Conservation (phyloP, 2,888 invertebrate genomes). For the Plebejus argus region DNA sequence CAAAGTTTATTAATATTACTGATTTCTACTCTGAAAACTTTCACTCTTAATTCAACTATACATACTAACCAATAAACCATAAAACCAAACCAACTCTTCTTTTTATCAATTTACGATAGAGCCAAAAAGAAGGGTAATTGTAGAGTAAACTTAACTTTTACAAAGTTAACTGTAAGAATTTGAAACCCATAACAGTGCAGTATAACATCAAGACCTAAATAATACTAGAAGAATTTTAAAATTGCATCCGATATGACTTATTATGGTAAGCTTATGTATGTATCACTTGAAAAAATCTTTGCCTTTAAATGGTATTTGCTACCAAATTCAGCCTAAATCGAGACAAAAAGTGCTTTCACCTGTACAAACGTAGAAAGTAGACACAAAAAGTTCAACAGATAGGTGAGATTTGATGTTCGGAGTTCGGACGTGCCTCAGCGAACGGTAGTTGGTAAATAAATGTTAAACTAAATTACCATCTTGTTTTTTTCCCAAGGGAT, state of each 20-base stretch:
- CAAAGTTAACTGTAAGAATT: too few species aligned
- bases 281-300: not conserved
- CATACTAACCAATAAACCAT: not conserved
- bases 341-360: conserved; percentile 11
- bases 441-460: not conserved
- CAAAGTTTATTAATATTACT: not conserved
- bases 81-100: too few species aligned
- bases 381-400: not conserved
- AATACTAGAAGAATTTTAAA: too few species aligned
- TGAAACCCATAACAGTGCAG: too few species aligned
- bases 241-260: too few species aligned
- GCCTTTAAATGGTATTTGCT: not conserved
- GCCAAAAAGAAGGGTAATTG: too few species aligned
- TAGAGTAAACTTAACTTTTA: not conserved
- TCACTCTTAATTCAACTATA: conserved; percentile 3
- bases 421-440: not conserved
- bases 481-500: too few species aligned
- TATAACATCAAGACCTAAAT: too few species aligned
- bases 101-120: too few species aligned
- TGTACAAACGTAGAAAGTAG: conserved; percentile 3
- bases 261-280: too few species aligned
- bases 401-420: not conserved
- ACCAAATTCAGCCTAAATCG: not conserved
- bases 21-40: not conserved
- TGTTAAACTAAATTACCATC: too few species aligned